Evolutionary conservation across 2,888 invertebrate species (phyloP), one percentile per base, ranked within the genome.

Genomic region (Branchinecta sandiegonensis): DNA sequence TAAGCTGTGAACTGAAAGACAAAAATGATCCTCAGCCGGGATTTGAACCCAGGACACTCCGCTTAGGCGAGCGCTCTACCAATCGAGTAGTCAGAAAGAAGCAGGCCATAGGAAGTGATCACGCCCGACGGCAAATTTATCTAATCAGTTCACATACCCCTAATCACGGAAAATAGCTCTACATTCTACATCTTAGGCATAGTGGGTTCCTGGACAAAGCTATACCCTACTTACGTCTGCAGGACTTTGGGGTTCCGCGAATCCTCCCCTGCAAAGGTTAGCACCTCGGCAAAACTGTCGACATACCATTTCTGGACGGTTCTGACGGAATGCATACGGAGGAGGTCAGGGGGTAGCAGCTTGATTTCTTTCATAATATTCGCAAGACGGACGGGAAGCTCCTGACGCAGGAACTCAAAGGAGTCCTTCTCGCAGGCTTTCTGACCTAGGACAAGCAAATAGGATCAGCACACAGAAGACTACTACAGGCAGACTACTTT

Each of bases 311-410:
- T 89, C 79, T 93, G 91, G 66, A 99, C 94, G 72, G 93, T 84
- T 17, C 87, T 84, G 12, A 96, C 94, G 3, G 94, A 94, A 1
- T 95, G 94, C 87, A 93, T 96, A 69, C 86, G 83, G 8, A 96
- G 83, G 48, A 99, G 82, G 76, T 90, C 90, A 72, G 94, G 92
- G 0, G 99, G 99, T 9, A 99, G 81, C 56, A 97, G 81, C 67
- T 94, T 91, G 77, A 99, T 95, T 81, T 99, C 99, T 78, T 96
- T 95, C 97, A 99, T 99, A 75, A 99, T 99, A 78, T 99, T 99
- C 67, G 99, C 95, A 76, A 99, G 80, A 70, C 99, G 85, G n/a
- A 96, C 95, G 10, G 97, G 96, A 70, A 99, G 81, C 80, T 99
- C 99, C 79, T 97, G 95, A 70, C 94, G 84, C 8, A 99, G 83